A percentile compares a stretch with the other conserved stretches of the same genome.
phyloP scores from a whole-genome alignment of 1,140 invertebrate genomes.

The Acromyrmex echinatior region DNA sequence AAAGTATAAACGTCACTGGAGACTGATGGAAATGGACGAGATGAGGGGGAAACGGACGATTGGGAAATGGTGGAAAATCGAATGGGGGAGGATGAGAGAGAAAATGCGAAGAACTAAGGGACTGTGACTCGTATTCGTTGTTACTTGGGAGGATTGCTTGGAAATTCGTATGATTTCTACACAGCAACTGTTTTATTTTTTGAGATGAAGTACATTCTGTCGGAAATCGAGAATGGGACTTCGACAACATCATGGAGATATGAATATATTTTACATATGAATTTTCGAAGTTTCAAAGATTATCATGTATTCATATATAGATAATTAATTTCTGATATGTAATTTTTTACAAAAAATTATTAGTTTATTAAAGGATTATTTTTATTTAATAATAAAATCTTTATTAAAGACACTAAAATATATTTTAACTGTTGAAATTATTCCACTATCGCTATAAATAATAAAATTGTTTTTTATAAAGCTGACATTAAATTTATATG shows the following conservation, averaged over 20 bases:
- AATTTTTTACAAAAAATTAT: neutral
- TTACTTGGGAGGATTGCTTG: neutral
- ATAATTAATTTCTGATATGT: slow-evolving; percentile 13
- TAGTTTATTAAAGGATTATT: slow-evolving; percentile 10
- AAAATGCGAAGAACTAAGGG: slow-evolving; percentile 14
- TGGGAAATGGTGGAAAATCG: slow-evolving; percentile 78
- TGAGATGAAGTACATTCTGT: slow-evolving; percentile 59
- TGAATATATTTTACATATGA: neutral
- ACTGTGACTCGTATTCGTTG: slow-evolving; percentile 7
- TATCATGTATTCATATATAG: neutral
- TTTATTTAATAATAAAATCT: neutral
- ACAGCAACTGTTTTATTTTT: slow-evolving; percentile 66
- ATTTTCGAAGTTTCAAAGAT: neutral
- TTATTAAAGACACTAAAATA: neutral
- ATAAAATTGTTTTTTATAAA: neutral
- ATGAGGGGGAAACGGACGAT: slow-evolving; percentile 68
- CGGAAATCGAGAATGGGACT: slow-evolving; percentile 51
- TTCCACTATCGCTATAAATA: neutral
- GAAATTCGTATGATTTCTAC: slow-evolving; percentile 67
- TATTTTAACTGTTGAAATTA: neutral
- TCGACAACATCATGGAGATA: neutral
- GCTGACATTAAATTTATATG: neutral
- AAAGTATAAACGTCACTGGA: slow-evolving; percentile 77
- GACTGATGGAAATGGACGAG: slow-evolving; percentile 77
- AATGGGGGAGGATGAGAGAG: slow-evolving; percentile 68